Evolutionary conservation across 2,888 invertebrate species (phyloP).

Genomic region (Chydorus sphaericus): DNA sequence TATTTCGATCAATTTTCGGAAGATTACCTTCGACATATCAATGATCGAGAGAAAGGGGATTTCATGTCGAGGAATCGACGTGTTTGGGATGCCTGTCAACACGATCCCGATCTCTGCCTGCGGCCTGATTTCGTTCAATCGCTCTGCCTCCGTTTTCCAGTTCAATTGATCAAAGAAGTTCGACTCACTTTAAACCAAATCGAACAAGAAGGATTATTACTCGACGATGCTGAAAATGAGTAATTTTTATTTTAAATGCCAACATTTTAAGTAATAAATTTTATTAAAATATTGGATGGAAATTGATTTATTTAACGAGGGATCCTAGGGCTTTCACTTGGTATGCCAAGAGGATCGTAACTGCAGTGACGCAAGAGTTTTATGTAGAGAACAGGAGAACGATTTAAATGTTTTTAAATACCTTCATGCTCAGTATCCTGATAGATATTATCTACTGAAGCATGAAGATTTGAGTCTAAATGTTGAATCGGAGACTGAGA

Average conservation of each 20-base stretch:
- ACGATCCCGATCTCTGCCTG: not conserved
- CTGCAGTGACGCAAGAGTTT: not conserved
- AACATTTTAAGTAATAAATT: too few species aligned
- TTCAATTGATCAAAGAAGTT: constrained; percentile 12
- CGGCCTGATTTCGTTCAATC: not conserved
- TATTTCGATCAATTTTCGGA: constrained; percentile 1
- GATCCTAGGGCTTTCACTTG: constrained; percentile 12
- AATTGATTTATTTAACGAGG: not conserved
- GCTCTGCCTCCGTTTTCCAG: constrained; percentile 7
- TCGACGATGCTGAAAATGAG: not conserved
- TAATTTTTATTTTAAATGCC: too few species aligned
- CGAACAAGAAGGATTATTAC: too few species aligned
- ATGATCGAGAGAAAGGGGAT: not conserved
- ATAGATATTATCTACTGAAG: not conserved
- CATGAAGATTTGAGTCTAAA: constrained; percentile 8
- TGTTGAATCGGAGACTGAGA: not conserved
- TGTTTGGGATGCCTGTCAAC: constrained; percentile 8
- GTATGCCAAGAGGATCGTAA: not conserved
- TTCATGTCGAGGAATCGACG: constrained; percentile 5
- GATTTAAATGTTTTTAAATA: not conserved
- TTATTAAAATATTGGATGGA: too few species aligned
- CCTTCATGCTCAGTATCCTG: not conserved
- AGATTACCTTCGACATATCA: not conserved
- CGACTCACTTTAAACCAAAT: too few species aligned
- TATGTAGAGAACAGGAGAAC: constrained; percentile 6